A percentile compares a stretch with the other conserved stretches of the same genome.
Conservation (phyloP, 2,888 invertebrate species). For the Choreutis nemorana region DNA sequence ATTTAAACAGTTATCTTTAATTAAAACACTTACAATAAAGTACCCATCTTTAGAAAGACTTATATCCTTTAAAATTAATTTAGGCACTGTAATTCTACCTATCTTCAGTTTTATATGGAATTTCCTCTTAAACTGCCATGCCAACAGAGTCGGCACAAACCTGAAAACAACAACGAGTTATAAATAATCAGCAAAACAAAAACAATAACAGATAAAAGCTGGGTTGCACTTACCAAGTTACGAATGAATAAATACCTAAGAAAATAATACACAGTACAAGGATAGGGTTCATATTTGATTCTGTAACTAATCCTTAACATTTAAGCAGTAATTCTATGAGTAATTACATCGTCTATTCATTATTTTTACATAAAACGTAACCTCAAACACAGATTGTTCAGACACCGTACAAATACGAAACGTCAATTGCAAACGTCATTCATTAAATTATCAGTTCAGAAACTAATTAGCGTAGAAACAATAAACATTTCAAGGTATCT, state of each 20-base stretch:
- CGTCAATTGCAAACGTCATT: slow-evolving; percentile 7
- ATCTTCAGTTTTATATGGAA: slow-evolving; percentile 82
- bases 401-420: slow-evolving; percentile 3
- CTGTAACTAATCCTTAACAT: neutral
- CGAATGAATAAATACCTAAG: slow-evolving; percentile 63
- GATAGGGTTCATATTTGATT: slow-evolving; percentile 39
- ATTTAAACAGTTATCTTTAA: neutral
- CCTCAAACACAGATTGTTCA: slow-evolving; percentile 1
- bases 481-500: too few relatives aligned
- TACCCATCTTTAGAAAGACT: slow-evolving; percentile 82
- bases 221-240: slow-evolving; percentile 63
- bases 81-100: slow-evolving; percentile 82
- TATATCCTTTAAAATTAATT: slow-evolving; percentile 81
- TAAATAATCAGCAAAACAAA: slow-evolving; percentile 19
- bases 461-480: too few relatives aligned
- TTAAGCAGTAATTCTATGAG: slow-evolving; percentile 2
- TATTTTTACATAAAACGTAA: slow-evolving; percentile 3
- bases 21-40: slow-evolving; percentile 68
- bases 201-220: slow-evolving; percentile 12
- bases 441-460: neutral
- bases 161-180: slow-evolving; percentile 50
- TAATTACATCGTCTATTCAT: slow-evolving; percentile 2
- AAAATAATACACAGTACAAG: slow-evolving; percentile 40
- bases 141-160: slow-evolving; percentile 78
- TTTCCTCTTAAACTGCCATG: slow-evolving; percentile 82